These are phyloP conservation scores for Dolichopus griseipennis DNA, from an alignment of 2,888 invertebrate genomes.

Conservation along the genomic window DNA sequence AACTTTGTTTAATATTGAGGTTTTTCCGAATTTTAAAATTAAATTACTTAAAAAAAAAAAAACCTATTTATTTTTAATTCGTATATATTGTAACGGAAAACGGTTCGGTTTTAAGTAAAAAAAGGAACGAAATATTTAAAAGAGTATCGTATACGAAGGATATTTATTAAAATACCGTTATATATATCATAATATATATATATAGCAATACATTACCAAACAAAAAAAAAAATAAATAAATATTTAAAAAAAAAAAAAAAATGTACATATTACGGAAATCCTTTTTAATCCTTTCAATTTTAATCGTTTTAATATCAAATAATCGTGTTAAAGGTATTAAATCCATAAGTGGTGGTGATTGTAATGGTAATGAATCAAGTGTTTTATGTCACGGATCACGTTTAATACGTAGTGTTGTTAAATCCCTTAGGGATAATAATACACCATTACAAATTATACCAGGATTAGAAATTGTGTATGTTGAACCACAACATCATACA, in stretches of 20 bases:
- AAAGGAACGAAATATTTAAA: neutral
- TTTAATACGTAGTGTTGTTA: slow-evolving; percentile 46
- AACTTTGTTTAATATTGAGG: slow-evolving; percentile 5
- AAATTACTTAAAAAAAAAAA: neutral
- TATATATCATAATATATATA: neutral
- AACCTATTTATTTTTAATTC: neutral
- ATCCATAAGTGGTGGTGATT: neutral
- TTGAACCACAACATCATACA: slow-evolving; percentile 34
- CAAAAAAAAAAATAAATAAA: neutral
- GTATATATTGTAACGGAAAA: neutral
- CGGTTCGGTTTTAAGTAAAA: neutral
- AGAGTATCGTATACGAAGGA: no score
- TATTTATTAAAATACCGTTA: no score
- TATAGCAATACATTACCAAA: neutral
- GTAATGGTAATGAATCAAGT: slow-evolving; percentile 1
- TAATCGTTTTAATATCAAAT: neutral
- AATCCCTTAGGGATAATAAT: slow-evolving; percentile 44
- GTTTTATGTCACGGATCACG: slow-evolving; percentile 47
- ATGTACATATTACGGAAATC: neutral
- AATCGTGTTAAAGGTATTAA: neutral
- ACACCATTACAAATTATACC: slow-evolving; percentile 36
- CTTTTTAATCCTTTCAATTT: neutral
- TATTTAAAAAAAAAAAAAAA: neutral
- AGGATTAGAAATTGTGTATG: slow-evolving; percentile 38
- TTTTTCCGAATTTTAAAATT: neutral